Percentiles rank a stretch among this genome's conserved stretches.
phyloP scores from a whole-genome alignment of 1,140 invertebrate species.

The Hyles euphorbiae region DNA sequence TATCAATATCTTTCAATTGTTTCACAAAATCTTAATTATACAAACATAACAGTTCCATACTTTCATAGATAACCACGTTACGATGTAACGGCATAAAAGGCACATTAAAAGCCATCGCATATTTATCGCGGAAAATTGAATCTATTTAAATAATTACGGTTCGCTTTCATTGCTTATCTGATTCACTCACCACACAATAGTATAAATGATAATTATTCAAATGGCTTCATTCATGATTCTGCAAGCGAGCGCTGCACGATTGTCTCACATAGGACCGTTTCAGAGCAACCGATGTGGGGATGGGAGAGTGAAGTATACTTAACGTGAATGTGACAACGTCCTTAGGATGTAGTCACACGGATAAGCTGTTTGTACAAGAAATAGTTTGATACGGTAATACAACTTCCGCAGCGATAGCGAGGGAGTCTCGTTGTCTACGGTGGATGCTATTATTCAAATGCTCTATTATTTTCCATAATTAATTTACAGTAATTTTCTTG shows the following conservation, averaged over 20 bases:
- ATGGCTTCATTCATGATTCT: slow-evolving; percentile 32
- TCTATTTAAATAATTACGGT: no score
- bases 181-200: slow-evolving; percentile 1
- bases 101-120: not conserved
- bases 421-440: slow-evolving; percentile 34
- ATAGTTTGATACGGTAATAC: slow-evolving; percentile 47
- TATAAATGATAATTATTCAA: slow-evolving; percentile 11
- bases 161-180: slow-evolving; percentile 1
- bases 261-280: slow-evolving; percentile 14
- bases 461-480: not conserved
- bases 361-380: slow-evolving; percentile 36
- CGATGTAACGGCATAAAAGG: no score
- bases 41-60: no score
- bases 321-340: slow-evolving; percentile 26
- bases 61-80: no score
- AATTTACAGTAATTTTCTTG: not conserved
- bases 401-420: slow-evolving; percentile 45
- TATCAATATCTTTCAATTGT: no score
- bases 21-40: no score
- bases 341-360: slow-evolving; percentile 13
- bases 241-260: slow-evolving; percentile 26
- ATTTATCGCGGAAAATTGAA: not conserved
- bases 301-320: slow-evolving; percentile 1
- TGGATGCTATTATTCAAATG: slow-evolving; percentile 2
- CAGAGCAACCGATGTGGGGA: slow-evolving; percentile 7